phyloP scores from a whole-genome alignment of 2,888 invertebrate genomes.

The Lasioglossum vierecki region DNA sequence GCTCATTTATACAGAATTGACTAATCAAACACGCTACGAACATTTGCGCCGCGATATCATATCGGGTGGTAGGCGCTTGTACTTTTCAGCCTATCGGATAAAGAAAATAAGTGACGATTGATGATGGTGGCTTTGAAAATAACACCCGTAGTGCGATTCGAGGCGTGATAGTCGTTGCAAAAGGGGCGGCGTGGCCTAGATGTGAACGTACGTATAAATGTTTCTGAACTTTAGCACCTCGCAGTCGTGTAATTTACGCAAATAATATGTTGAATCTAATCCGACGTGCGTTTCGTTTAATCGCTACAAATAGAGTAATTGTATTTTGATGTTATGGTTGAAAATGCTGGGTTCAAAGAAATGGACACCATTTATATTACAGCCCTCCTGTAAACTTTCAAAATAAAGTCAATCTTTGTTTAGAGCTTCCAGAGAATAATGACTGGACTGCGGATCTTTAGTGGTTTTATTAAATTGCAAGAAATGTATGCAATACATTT shows the following conservation, averaged over 20 bases:
- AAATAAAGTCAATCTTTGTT: no score
- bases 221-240: background rate
- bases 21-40: conserved; percentile 26
- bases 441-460: no score
- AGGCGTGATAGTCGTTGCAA: background rate
- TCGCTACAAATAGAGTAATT: no score
- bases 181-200: background rate
- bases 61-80: conserved; percentile 29
- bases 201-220: background rate
- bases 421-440: no score
- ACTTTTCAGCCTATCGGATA: conserved; percentile 37
- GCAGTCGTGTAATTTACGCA: background rate
- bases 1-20: conserved; percentile 18
- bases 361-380: no score
- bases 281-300: no score
- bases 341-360: no score
- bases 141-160: conserved; percentile 1
- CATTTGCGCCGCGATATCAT: conserved; percentile 35
- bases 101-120: background rate
- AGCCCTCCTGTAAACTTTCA: no score
- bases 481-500: no score
- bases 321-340: no score
- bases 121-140: background rate
- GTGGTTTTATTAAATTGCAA: no score
- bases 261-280: no score